Evolutionary conservation across 2,797 vertebrate species (phyloP).

Genomic region (Erithacus rubecula): DNA sequence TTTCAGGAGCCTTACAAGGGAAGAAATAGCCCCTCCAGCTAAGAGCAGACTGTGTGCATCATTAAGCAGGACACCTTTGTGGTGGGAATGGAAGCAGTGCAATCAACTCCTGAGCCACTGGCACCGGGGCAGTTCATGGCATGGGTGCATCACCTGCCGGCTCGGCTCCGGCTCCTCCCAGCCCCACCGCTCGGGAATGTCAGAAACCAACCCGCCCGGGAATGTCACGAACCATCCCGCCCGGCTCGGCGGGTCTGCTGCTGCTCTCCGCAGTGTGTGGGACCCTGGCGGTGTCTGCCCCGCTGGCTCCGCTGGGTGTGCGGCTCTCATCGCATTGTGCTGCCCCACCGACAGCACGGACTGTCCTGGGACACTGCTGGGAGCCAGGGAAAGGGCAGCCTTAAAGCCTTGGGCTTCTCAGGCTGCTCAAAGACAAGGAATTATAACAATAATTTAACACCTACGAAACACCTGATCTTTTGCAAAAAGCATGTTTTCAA

Average conservation of each 20-base stretch:
- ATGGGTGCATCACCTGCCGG: not conserved
- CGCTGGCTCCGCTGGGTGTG: not conserved
- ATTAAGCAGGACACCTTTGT: not conserved
- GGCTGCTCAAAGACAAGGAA: too few relatives aligned
- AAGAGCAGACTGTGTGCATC: rapidly evolving
- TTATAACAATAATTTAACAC: too few relatives aligned
- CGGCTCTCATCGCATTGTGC: too few relatives aligned
- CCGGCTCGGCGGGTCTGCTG: not conserved
- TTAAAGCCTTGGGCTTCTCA: too few relatives aligned
- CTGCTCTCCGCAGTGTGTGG: not conserved
- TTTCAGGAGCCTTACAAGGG: not conserved
- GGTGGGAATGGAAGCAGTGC: not conserved
- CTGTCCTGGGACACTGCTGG: too few relatives aligned
- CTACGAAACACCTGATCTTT: too few relatives aligned
- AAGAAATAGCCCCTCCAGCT: not conserved
- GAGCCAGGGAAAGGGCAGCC: too few relatives aligned
- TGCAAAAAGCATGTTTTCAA: too few relatives aligned
- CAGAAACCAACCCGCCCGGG: not conserved
- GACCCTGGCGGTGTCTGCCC: not conserved
- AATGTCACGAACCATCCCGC: not conserved
- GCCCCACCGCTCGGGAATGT: not conserved
- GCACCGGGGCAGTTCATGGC: rapidly evolving
- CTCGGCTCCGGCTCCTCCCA: not conserved
- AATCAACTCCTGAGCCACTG: rapidly evolving
- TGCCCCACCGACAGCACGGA: too few relatives aligned